phyloP scores from a whole-genome alignment of 2,888 invertebrate genomes.

The Caenorhabditis sp. region DNA sequence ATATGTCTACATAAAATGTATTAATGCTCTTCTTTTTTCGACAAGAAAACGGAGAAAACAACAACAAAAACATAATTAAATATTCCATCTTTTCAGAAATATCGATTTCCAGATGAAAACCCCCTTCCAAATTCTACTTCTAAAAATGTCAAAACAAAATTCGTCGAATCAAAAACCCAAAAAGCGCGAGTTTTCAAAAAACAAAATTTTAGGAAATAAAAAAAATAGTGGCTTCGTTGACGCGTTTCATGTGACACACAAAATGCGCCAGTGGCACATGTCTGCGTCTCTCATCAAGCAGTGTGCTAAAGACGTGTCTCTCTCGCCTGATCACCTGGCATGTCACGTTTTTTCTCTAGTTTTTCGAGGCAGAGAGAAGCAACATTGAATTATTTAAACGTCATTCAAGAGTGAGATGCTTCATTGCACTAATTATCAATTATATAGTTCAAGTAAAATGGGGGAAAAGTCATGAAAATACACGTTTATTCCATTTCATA shows the following conservation, averaged over 20 bases:
- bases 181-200: slow-evolving; percentile 12
- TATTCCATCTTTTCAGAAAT: not conserved
- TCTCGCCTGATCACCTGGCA: slow-evolving; percentile 32
- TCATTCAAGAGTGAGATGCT: not conserved
- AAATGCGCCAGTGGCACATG: slow-evolving; percentile 16
- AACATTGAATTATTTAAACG: not conserved
- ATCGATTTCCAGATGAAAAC: not conserved
- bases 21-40: not conserved
- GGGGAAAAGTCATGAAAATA: too few species aligned
- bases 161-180: not conserved
- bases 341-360: slow-evolving; percentile 29
- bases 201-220: slow-evolving; percentile 33
- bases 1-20: not conserved
- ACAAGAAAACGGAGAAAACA: not conserved
- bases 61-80: not conserved
- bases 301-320: slow-evolving; percentile 2
- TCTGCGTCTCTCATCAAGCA: slow-evolving; percentile 22
- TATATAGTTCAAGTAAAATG: not conserved
- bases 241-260: slow-evolving; percentile 23
- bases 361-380: not conserved
- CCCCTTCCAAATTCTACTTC: not conserved
- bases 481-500: not conserved
- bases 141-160: not conserved
- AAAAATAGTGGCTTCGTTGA: slow-evolving; percentile 21
- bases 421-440: not conserved